Percentiles rank a stretch among this genome's conserved stretches.
These are phyloP conservation scores for Epistrophe eligans DNA, from an alignment of 2,888 invertebrate species.

Conservation along the genomic window DNA sequence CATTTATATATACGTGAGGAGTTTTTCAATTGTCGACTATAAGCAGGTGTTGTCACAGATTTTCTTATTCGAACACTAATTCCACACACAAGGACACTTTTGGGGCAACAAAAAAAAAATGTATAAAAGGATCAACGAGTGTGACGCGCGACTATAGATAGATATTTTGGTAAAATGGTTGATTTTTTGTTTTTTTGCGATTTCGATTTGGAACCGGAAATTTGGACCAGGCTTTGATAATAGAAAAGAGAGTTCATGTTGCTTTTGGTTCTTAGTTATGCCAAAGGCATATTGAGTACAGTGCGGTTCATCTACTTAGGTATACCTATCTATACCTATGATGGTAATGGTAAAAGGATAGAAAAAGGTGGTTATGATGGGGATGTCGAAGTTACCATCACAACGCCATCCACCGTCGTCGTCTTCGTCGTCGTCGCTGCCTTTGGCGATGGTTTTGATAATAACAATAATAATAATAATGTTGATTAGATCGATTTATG, in stretches of 20 bases:
- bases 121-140: slow-evolving; percentile 6
- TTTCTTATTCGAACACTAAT: slow-evolving; percentile 40
- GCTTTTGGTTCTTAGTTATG: slow-evolving; percentile 16
- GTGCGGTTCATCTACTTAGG: slow-evolving; percentile 30
- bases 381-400: background rate
- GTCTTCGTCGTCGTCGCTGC: background rate
- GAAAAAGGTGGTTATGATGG: slow-evolving; percentile 13
- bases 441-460: slow-evolving; percentile 56
- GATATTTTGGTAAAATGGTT: background rate
- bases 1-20: slow-evolving; percentile 65
- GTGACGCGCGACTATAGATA: background rate
- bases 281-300: slow-evolving; percentile 44
- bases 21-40: slow-evolving; percentile 72
- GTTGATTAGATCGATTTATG: slow-evolving; percentile 76
- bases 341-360: slow-evolving; percentile 47
- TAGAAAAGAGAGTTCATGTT: slow-evolving; percentile 39
- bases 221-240: slow-evolving; percentile 54
- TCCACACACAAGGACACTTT: slow-evolving; percentile 13
- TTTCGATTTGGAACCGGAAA: slow-evolving; percentile 28
- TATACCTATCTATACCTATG: background rate
- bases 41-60: slow-evolving; percentile 73
- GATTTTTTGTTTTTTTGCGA: slow-evolving; percentile 17
- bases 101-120: background rate
- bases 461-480: slow-evolving; percentile 74
- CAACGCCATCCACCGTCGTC: background rate